These are phyloP conservation scores for Coelopa frigida DNA, from an alignment of 1,140 invertebrate genomes.

Conservation along the genomic window DNA sequence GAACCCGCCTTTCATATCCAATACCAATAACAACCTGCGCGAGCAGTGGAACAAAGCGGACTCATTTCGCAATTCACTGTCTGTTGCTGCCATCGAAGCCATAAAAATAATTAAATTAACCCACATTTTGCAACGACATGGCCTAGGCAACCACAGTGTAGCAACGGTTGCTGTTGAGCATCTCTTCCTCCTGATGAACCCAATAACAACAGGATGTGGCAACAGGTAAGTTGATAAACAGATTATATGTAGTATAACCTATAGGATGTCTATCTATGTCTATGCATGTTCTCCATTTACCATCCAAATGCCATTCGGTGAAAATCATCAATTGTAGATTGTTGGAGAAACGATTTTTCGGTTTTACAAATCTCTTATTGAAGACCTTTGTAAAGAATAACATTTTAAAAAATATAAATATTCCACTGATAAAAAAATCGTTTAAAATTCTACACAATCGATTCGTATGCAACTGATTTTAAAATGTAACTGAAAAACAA, in stretches of 20 bases:
- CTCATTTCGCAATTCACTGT: too few relatives aligned
- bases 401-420: too few relatives aligned
- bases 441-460: too few relatives aligned
- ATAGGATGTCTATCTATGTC: not conserved
- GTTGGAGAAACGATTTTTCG: not conserved
- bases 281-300: not conserved
- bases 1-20: not conserved
- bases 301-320: not conserved
- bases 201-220: not conserved
- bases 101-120: slow-evolving; percentile 13
- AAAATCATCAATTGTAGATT: not conserved
- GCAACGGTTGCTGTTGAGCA: not conserved
- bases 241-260: too few relatives aligned
- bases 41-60: too few relatives aligned
- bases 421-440: too few relatives aligned
- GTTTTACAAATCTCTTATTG: too few relatives aligned
- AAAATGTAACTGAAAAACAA: too few relatives aligned
- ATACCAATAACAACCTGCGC: too few relatives aligned
- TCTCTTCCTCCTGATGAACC: not conserved
- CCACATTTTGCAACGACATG: not conserved
- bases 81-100: not conserved
- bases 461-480: too few relatives aligned
- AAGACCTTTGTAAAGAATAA: too few relatives aligned
- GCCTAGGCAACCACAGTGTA: not conserved
- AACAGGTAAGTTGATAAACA: too few relatives aligned